phyloP scores from a whole-genome alignment of 2,888 invertebrate genomes.

The Tinea pellionella region DNA sequence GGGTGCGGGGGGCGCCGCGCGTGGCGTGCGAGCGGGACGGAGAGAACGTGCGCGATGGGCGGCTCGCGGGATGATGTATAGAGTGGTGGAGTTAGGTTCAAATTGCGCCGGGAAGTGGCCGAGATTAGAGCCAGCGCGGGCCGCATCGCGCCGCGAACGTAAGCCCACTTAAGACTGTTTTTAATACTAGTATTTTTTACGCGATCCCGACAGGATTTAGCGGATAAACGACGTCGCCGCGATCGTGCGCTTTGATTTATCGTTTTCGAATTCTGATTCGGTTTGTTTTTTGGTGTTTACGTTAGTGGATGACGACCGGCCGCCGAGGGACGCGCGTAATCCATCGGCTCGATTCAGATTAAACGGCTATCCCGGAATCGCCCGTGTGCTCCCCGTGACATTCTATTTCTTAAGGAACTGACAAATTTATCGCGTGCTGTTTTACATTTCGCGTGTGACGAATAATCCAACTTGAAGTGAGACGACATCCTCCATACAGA shows the following conservation, averaged over 20 bases:
- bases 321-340: conserved; percentile 54
- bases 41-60: conserved; percentile 41
- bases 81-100: conserved; percentile 80
- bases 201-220: conserved; percentile 69
- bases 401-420: conserved; percentile 34
- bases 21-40: conserved; percentile 27
- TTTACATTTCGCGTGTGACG: conserved; percentile 22
- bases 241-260: conserved; percentile 69
- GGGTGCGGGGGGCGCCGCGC: conserved; percentile 18
- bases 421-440: conserved; percentile 22
- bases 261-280: conserved; percentile 29
- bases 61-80: conserved; percentile 74
- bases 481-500: neutral
- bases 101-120: conserved; percentile 81
- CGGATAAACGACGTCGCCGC: conserved; percentile 64
- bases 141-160: conserved; percentile 73
- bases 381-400: conserved; percentile 50
- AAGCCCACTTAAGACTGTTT: conserved; percentile 79
- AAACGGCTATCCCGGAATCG: conserved; percentile 62
- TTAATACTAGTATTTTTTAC: conserved; percentile 78
- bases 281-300: conserved; percentile 64
- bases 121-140: conserved; percentile 77
- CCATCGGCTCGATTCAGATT: conserved; percentile 62
- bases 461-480: conserved; percentile 20
- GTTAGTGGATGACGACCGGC: conserved; percentile 58